Base-by-base conservation (phyloP, 2,888 invertebrate species). In the Glaucopsyche alexis region DNA sequence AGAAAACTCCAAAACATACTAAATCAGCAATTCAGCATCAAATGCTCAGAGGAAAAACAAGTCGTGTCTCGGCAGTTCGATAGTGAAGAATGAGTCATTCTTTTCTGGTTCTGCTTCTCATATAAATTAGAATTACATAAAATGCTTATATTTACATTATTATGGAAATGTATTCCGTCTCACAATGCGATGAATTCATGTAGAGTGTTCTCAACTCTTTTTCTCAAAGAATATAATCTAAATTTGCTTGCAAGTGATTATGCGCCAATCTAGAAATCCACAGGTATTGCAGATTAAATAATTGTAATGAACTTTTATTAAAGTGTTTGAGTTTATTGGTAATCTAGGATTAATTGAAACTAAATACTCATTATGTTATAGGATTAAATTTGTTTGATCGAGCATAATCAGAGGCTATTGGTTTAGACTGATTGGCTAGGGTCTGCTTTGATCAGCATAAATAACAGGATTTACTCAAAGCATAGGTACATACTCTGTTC, bases 341-440 rank as follows among this genome's bases (percentile, higher is more conserved):
- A 19, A 11, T 19, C 19, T 55, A 9, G 16, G 16, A 55, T 55
- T 55, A 55, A 19, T 55, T 19, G 55, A 19, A 55, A 55, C 16
- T 55, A 55, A 19, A 55, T 19, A 55, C 55, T 55, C 55, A 19
- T 55, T 55, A 55, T 55, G 55, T 11, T 55, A 19, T 19, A 55
- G 11, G 11, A 55, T 55, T 55, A 19, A 16, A 55, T 19, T 55
- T 55, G 19, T 55, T 55, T 55, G 19, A 55, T 55, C 55, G 19
- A 11, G 16, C 11, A 16, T 19, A 11, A 55, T 55, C 19, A 19
- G 52, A 55, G 55, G 9, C 5, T 55, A 55, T 55, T 55, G 55
- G 11, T 55, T 19, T 55, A 11, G 55, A 16, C 55, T 19, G 11
- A 55, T 55, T 16, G 9, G 55, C 55, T 55, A 16, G 8, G 42